phyloP scores from a whole-genome alignment of 2,113 vertebrate genomes.

The Triplophysa dalaica region DNA sequence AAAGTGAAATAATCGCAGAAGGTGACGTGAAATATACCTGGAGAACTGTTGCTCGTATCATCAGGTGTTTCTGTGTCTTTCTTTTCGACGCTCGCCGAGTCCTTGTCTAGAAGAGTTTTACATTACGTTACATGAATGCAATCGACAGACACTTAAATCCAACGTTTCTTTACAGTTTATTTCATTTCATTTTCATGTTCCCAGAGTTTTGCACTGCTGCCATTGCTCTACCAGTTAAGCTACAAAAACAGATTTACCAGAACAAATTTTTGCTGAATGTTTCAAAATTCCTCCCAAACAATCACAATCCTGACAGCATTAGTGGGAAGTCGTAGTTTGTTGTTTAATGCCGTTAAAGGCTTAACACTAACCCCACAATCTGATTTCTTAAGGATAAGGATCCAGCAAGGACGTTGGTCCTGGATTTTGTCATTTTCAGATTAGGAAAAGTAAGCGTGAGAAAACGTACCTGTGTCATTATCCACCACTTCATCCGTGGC shows the following conservation, averaged over 20 bases:
- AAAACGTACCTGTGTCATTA: not conserved
- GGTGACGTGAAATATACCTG: conserved; percentile 19
- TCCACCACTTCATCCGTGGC: not conserved
- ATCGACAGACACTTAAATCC: too few species aligned
- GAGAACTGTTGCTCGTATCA: conserved; percentile 30
- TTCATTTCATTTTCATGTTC: too few species aligned
- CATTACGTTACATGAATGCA: too few species aligned
- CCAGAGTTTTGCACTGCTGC: too few species aligned
- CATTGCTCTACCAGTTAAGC: too few species aligned
- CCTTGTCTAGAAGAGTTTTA: conserved; percentile 13
- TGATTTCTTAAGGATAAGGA: not conserved
- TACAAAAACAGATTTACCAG: too few species aligned
- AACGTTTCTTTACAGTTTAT: too few species aligned
- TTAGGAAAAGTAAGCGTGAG: not conserved
- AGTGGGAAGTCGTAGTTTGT: too few species aligned
- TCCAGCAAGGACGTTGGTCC: not conserved
- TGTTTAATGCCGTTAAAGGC: too few species aligned
- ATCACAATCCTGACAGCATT: not conserved
- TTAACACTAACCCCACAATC: too few species aligned
- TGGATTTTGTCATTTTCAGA: not conserved
- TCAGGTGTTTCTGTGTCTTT: not conserved
- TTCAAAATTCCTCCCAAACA: not conserved
- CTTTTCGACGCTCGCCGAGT: conserved; percentile 32
- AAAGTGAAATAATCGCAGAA: not conserved
- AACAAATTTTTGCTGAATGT: too few species aligned